Conservation (phyloP, 2,797 vertebrate genomes). For the Centroberyx gerrardi region DNA sequence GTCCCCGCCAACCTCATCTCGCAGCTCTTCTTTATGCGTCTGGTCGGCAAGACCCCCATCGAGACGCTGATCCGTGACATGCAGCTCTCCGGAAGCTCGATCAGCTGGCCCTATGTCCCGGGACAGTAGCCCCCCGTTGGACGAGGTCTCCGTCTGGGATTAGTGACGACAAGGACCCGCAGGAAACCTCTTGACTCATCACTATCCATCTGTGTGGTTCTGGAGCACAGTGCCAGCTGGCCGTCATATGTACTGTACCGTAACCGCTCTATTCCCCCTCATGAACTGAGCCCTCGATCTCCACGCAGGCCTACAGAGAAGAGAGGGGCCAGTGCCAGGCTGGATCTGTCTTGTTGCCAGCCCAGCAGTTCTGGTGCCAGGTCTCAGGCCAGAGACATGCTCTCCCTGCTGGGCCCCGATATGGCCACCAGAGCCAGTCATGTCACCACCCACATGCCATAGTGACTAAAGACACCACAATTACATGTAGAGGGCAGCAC, state of each 20-base stretch:
- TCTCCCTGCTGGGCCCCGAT: constrained; percentile 66
- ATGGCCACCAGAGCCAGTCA: constrained; percentile 64
- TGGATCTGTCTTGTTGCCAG: constrained; percentile 59
- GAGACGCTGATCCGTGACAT: constrained; percentile 97
- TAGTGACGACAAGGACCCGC: constrained; percentile 71
- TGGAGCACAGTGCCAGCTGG: constrained; percentile 72
- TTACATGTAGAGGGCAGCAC: constrained; percentile 65
- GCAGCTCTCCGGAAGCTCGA: constrained; percentile 95
- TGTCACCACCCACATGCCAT: constrained; percentile 63
- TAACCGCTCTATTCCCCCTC: constrained; percentile 60
- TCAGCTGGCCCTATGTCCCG: constrained; percentile 94
- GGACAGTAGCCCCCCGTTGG: constrained; percentile 85
- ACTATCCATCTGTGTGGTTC: constrained; percentile 76
- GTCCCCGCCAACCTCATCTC: constrained; percentile 95
- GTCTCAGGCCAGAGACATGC: constrained; percentile 62
- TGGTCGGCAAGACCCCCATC: constrained; percentile 96
- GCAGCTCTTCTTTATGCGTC: constrained; percentile 97
- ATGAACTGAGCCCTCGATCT: constrained; percentile 59
- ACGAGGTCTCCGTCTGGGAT: constrained; percentile 69
- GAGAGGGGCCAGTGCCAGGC: constrained; percentile 55
- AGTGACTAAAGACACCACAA: constrained; percentile 58
- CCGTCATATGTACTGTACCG: constrained; percentile 65
- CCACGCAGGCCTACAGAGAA: constrained; percentile 47
- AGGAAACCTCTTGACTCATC: constrained; percentile 79
- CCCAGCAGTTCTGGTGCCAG: constrained; percentile 61